phyloP scores from a whole-genome alignment of 2,888 invertebrate genomes.

The Drosophila neoperkinsi region DNA sequence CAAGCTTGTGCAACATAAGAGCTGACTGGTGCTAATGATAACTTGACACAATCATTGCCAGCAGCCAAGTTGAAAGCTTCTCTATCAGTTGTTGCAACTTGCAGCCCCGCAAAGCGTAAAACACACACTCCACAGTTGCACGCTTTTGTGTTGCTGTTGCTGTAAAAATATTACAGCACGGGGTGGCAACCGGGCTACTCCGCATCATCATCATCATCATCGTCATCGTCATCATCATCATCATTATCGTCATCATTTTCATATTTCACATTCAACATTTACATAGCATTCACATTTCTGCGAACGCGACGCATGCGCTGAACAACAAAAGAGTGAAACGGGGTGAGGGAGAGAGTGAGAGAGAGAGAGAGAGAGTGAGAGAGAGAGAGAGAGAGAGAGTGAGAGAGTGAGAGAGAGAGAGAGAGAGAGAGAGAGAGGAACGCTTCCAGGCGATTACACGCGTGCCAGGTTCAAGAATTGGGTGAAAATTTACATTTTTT shows the following conservation, averaged over 20 bases:
- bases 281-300: constrained; percentile 14
- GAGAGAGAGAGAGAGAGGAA: constrained; percentile 24
- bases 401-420: neutral
- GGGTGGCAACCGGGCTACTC: constrained; percentile 10
- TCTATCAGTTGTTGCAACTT: neutral
- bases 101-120: constrained; percentile 38
- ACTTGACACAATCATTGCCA: constrained; percentile 4
- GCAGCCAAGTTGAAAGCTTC: constrained; percentile 45
- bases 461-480: constrained; percentile 70
- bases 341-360: neutral
- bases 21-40: constrained; percentile 17
- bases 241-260: constrained; percentile 28
- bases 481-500: constrained; percentile 79
- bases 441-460: constrained; percentile 80
- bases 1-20: constrained; percentile 29
- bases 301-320: constrained; percentile 46
- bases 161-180: constrained; percentile 51
- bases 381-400: neutral
- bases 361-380: neutral
- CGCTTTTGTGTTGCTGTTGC: constrained; percentile 6
- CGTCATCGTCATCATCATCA: neutral
- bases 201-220: neutral
- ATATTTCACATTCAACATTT: constrained; percentile 25
- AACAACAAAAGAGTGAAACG: constrained; percentile 31
- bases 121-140: neutral